Base-by-base conservation (phyloP, 2,888 invertebrate genomes). In the Hyalella azteca region DNA sequence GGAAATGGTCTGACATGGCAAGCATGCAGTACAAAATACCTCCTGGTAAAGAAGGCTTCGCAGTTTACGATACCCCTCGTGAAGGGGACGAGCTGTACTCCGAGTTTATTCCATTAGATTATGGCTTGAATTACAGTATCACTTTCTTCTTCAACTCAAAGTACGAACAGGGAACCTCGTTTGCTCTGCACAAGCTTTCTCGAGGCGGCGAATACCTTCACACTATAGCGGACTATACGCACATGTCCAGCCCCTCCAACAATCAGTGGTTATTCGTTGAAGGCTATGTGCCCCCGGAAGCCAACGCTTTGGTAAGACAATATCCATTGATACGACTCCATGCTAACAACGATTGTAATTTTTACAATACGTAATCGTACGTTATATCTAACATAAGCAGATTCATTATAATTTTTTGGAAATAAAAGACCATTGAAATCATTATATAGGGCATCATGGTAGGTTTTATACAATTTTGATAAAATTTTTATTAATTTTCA, bases 41-140 rank as follows among this genome's bases (percentile, higher is more conserved):
- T 49, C 32, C 76, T 3, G 76, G 48, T 9, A 26, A 9, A 15
- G 48, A 76, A 1, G 76, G 76, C 9, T 76, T 76, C 29, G 48
- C 76, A 13, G 49, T 76, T 22, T 32, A 49, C 32, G 76, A 76
- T 49, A 49, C 41, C 0, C 49, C 49, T 2, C 19, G 49, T 22
- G n/a, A 48, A 4, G 49, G 76, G 3, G 76, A 76, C 49, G 76
- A 76, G 11, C 49, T 76, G 11, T 76, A 76, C 48, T 49, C 76
- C 7, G 48, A 45, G 3, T 76, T 26, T n/a, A 49, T 76, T 9
- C 32, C 48, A 26, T 32, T 49, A 7, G 48, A 45, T 9, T 48
- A 26, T 19, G 76, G 76, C 5, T 32, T 49, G 40, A 49, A 45
- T 49, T 45, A 32, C 48, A 36, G 19, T 32, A 32, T 76, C 45